Base-by-base conservation (phyloP, 2,797 vertebrate genomes). In the Semaprochilodus insignis region DNA sequence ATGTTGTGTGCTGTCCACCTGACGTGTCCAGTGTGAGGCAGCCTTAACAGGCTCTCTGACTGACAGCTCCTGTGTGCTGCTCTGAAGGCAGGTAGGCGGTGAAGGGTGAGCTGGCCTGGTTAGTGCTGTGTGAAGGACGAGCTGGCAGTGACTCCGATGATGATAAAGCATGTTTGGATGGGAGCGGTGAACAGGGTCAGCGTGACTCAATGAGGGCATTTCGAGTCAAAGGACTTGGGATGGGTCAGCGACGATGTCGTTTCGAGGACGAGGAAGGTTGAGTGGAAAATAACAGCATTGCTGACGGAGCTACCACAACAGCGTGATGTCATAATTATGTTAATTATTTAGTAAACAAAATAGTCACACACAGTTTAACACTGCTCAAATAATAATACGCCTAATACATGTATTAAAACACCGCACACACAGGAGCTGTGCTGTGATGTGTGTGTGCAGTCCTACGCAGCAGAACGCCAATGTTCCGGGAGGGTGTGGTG, bases 61-160 rank as follows among this genome's bases (percentile, higher is more conserved):
- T 91, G 92, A 92, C 92, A 88, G 81, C 80, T 85, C 81, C 88
- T 88, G 88, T 81, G 87, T 51, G 73, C 69, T 82, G 77, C 77
- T 89, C 87, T 91, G 88, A 91, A 48, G 1, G n/a, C 77, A 57
- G 82, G 73, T 71, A 82, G 84, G 55, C 79, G 71, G 82, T 83
- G 72, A 74, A 80, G 59, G 77, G 80, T 81, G 77, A 72, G 86
- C 62, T 87, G 84, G 81, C 80, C 82, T 59, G 55, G 70, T 71
- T 77, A 82, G 82, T 34, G 71, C 7, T 44, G 62, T 60, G 23
- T 62, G 80, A 84, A 74, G 57, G 82, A 80, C 77, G 60, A 59
- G 67, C 40, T 78, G 80, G 72, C 63, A 23, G 63, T 60, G 34
- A 44, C 76, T 63, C 76, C 21, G 27, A 54, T 60, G 55, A 25